Conservation (phyloP, 92 coral and sea anemone genomes). For the Phenganax stokvisi region DNA sequence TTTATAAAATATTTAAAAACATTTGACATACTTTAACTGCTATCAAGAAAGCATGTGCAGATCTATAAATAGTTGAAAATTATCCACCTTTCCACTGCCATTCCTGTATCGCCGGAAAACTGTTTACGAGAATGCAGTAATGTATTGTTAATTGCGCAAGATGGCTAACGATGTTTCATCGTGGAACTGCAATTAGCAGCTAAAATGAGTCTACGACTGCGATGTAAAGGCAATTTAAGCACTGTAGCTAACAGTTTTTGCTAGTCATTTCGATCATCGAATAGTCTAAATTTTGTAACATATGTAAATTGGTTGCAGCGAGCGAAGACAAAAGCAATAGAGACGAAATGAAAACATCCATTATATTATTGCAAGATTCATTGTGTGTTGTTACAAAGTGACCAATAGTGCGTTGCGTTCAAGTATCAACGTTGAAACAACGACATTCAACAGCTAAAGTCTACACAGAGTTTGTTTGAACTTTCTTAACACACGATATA, state of each 20-base stretch:
- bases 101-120: background rate
- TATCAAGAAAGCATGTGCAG: too few relatives aligned
- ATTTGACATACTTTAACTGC: too few relatives aligned
- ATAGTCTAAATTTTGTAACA: constrained; percentile 13
- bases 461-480: background rate
- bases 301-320: constrained; percentile 22
- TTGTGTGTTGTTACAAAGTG: constrained; percentile 17
- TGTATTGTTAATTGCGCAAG: background rate
- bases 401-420: constrained; percentile 24
- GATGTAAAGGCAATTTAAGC: background rate
- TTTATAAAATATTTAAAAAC: too few relatives aligned
- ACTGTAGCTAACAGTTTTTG: constrained; percentile 6
- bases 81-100: background rate
- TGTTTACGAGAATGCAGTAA: constrained; percentile 8
- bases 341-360: constrained; percentile 1
- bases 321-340: constrained; percentile 12
- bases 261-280: background rate
- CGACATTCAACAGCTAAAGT: constrained; percentile 6
- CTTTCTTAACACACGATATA: background rate
- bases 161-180: background rate
- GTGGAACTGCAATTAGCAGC: background rate
- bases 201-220: background rate
- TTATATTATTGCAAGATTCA: constrained; percentile 6
- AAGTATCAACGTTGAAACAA: constrained; percentile 16
- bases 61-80: background rate